These are phyloP conservation scores for Drosophila hawaiiensis DNA, from an alignment of 2,888 invertebrate genomes.

Conservation along the genomic window DNA sequence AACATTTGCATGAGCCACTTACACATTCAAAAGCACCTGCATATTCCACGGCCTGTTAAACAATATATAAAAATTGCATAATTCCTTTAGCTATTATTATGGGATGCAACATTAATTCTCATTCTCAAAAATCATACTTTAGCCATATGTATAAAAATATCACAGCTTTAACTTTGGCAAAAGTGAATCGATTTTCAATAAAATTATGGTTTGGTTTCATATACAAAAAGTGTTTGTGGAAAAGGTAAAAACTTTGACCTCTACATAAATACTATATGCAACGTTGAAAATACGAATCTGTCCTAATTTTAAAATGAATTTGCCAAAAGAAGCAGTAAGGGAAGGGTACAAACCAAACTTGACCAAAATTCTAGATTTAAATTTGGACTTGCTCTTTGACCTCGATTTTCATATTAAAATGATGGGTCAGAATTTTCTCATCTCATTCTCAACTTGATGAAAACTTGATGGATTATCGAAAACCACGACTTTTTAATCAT, in stretches of 20 bases:
- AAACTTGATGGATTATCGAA: background rate
- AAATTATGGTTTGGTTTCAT: background rate
- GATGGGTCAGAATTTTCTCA: background rate
- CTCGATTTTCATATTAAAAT: background rate
- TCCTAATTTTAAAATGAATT: background rate
- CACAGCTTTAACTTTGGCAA: background rate
- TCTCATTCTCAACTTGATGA: background rate
- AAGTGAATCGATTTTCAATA: background rate
- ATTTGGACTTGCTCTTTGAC: background rate
- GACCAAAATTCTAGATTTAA: background rate
- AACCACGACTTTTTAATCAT: background rate
- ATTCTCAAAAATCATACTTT: background rate
- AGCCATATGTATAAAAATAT: background rate
- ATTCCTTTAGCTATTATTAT: no score
- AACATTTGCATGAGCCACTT: slow-evolving; percentile 70
- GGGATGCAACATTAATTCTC: background rate
- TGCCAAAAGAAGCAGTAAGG: background rate
- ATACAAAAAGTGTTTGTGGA: no score
- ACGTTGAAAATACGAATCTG: background rate
- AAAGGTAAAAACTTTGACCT: background rate
- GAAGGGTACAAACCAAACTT: background rate
- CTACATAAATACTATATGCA: rapidly evolving
- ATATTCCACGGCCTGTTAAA: background rate
- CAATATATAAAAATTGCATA: background rate
- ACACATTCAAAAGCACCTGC: slow-evolving; percentile 8